Evolutionary conservation across 2,888 invertebrate species (phyloP), one percentile per base, ranked within the genome.

Genomic region (Caenorhabditis doughertyi): DNA sequence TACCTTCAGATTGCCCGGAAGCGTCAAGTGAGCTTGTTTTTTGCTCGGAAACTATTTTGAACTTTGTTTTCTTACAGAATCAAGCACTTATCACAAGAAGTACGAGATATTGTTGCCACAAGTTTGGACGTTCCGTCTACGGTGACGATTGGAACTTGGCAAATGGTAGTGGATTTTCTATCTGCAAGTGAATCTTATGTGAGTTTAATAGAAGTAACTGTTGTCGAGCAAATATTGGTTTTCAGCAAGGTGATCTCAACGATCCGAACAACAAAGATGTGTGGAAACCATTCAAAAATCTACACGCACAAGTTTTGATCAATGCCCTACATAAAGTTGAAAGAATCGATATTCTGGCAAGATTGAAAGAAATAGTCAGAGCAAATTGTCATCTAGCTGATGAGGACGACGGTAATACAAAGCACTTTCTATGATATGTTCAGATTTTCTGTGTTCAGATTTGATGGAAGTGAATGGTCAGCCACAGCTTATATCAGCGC

Each of bases 331-430:
- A 39, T 35, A 23, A 64, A 4, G 55, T 42, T 0, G 47, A 79
- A n/a, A 55, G 85, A 13, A 58, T 85, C 7, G 85, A 85, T 29
- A 64, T 81, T n/a, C 44, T 85, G 13, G 71, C 25, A 18, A 64
- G 76, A 13, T 21, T 85, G 2, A 56, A 76, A 13, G 18, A 13
- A 21, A 51, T 73, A 3, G 23, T 70, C 11, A 9, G 60, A 23
- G 5, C 55, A 0, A 56, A 64, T 4, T 25, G 47, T 49, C 47
- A 56, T 49, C 18, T 71, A 4, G n/a, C 29, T 9, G 18, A 9
- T 2, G 25, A 5, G 0, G 49, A 56, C 42, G 64, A 29, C 18
- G 27, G 5, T 25, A 42, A 58, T 11, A 18, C n/a, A 2, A 16
- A 16, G 13, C 13, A 42, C 23, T 7, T 0, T 23, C 16, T 1